phyloP scores from a whole-genome alignment of 1,140 invertebrate genomes.

The Formica exsecta region DNA sequence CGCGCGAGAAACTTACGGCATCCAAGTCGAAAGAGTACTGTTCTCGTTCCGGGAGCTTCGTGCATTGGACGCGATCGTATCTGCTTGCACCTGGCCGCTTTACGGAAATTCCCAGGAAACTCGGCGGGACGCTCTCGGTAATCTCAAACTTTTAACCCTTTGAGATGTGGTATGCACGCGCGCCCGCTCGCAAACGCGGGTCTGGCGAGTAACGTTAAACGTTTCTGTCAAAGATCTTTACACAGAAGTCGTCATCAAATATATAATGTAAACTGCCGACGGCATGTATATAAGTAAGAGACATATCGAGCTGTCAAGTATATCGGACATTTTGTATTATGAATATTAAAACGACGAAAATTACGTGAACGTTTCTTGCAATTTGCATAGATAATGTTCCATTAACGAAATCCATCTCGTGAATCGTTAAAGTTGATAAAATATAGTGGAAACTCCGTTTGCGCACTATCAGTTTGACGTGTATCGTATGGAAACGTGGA shows the following conservation, averaged over 20 bases:
- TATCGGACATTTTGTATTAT: conserved; percentile 2
- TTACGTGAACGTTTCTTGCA: conserved; percentile 3
- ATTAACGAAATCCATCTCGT: not conserved
- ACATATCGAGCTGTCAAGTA: not conserved
- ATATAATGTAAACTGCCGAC: conserved; percentile 37
- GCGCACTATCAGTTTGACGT: not conserved
- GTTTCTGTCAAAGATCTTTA: conserved; percentile 26
- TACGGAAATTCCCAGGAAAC: conserved; percentile 60
- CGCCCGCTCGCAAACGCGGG: not conserved
- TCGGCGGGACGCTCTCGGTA: conserved; percentile 39
- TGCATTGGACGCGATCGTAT: conserved; percentile 43
- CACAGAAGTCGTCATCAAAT: not conserved
- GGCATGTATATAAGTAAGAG: conserved; percentile 7
- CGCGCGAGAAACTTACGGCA: conserved; percentile 36
- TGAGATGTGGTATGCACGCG: conserved; percentile 36
- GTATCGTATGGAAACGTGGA: not conserved
- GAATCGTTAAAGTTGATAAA: not conserved
- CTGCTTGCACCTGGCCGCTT: conserved; percentile 60
- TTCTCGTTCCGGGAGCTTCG: conserved; percentile 28
- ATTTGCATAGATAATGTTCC: not conserved
- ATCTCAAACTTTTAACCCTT: conserved; percentile 63
- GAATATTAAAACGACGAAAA: not conserved
- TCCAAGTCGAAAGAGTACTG: conserved; percentile 52
- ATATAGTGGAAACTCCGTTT: not conserved
- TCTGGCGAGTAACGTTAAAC: conserved; percentile 50